Conservation (phyloP, 2,888 invertebrate species). For the Rhagium mordax region DNA sequence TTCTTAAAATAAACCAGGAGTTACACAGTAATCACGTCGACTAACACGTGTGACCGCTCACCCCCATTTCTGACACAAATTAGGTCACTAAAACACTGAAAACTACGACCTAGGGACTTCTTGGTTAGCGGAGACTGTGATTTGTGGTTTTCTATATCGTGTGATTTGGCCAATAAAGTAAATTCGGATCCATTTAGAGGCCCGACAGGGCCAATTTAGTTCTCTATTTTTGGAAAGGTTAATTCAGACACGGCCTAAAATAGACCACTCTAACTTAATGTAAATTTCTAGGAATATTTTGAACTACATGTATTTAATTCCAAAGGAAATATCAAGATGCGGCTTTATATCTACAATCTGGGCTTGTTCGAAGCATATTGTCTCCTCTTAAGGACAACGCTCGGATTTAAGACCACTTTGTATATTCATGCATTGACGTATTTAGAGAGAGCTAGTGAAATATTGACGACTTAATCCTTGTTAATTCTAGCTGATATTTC, state of each 20-base stretch:
- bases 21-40: constrained; percentile 12
- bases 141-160: constrained; percentile 21
- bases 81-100: constrained; percentile 29
- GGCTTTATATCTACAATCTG: no score
- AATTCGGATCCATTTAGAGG: constrained; percentile 8
- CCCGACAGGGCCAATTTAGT: constrained; percentile 11
- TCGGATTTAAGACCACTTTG: no score
- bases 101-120: constrained; percentile 26
- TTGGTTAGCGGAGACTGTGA: constrained; percentile 14
- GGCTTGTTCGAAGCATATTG: no score
- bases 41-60: background rate
- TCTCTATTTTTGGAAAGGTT: constrained; percentile 21
- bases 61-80: constrained; percentile 15
- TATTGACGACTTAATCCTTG: background rate
- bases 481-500: background rate
- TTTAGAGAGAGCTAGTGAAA: no score
- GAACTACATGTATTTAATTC: no score
- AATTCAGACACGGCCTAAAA: background rate
- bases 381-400: no score
- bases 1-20: background rate
- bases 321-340: no score
- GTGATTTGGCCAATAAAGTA: constrained; percentile 21
- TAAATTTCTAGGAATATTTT: no score
- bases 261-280: no score
- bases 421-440: background rate